Base-by-base conservation (phyloP, 2,888 invertebrate species). In the Parasteatoda lunata region DNA sequence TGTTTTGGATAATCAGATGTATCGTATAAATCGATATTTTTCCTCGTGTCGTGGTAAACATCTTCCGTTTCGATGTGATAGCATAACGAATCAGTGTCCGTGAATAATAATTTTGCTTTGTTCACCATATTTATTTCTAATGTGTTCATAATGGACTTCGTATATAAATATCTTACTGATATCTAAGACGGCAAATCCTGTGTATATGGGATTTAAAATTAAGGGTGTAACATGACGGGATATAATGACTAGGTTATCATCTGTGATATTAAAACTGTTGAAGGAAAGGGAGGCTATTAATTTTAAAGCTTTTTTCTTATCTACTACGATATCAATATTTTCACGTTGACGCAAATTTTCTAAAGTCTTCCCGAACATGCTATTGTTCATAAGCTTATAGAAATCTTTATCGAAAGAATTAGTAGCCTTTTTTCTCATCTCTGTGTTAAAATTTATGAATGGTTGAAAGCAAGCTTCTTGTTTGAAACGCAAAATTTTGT, bases 181-280 rank as follows among this genome's bases (percentile, higher is more conserved):
- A 64, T 91, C 91, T 8, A 90, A 76, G 49, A 90, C 88, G 7
- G 73, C 77, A 75, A 89, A 87, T 9, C 89, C 90, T 3, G 89
- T 80, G 77, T 90, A 90, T 3, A 90, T 82, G 3, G 90, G 90
- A 83, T 88, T 88, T 13, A 90, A 75, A 9, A 13, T 48, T 4
- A 90, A 54, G 59, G 48, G 47, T 6, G n/a, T 70, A 15, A 69
- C 65, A 47, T 70, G 47, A 51, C 47, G 59, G 13, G 69, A 45
- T 3, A 88, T 30, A 4, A 70, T 51, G 11, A 68, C 64, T 11
- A 77, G n/a, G 1, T 68, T 45, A 45, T 88, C 49, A 54, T 45
- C 65, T n/a, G 71, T 64, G 7, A 83, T 59, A 47, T 30, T 59
- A n/a, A 59, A 68, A 15, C 13, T 7, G 9, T 59, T 13, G 54